Conservation (phyloP, 2,888 invertebrate genomes). For the Colletes collaris region DNA sequence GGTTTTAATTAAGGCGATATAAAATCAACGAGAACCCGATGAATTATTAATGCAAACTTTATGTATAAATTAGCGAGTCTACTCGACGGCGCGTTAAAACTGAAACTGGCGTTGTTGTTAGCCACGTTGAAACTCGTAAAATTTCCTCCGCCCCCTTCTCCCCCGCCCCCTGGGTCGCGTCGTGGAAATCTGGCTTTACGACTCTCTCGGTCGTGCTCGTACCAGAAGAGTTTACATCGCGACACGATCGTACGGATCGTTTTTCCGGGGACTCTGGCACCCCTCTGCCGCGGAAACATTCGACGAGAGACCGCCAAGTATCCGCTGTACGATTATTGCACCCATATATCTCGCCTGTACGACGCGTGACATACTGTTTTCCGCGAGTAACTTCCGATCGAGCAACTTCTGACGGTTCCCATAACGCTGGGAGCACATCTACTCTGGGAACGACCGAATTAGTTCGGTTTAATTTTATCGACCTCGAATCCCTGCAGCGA, state of each 20-base stretch:
- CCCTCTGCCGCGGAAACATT: background rate
- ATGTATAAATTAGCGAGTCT: slow-evolving; percentile 80
- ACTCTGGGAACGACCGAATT: no score
- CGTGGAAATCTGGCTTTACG: slow-evolving; percentile 71
- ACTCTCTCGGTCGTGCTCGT: slow-evolving; percentile 52
- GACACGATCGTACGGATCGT: slow-evolving; percentile 50
- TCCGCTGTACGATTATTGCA: slow-evolving; percentile 33
- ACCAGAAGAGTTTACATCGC: slow-evolving; percentile 61
- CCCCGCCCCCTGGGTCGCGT: slow-evolving; percentile 34
- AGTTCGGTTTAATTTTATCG: no score
- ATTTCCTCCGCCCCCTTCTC: slow-evolving; percentile 43
- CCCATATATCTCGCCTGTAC: slow-evolving; percentile 1
- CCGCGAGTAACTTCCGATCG: slow-evolving; percentile 20
- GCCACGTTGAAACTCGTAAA: slow-evolving; percentile 67
- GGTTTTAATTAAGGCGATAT: slow-evolving; percentile 82
- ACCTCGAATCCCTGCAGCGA: no score
- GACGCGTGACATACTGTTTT: slow-evolving; percentile 26
- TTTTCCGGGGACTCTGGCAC: slow-evolving; percentile 45
- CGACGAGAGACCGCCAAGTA: background rate
- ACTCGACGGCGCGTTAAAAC: slow-evolving; percentile 75
- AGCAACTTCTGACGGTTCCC: background rate
- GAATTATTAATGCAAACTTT: slow-evolving; percentile 82
- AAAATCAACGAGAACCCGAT: slow-evolving; percentile 79
- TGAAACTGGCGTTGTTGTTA: slow-evolving; percentile 77
- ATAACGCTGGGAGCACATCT: no score